phyloP scores from a whole-genome alignment of 2,888 invertebrate genomes.

The Ecdyonurus torrentis region DNA sequence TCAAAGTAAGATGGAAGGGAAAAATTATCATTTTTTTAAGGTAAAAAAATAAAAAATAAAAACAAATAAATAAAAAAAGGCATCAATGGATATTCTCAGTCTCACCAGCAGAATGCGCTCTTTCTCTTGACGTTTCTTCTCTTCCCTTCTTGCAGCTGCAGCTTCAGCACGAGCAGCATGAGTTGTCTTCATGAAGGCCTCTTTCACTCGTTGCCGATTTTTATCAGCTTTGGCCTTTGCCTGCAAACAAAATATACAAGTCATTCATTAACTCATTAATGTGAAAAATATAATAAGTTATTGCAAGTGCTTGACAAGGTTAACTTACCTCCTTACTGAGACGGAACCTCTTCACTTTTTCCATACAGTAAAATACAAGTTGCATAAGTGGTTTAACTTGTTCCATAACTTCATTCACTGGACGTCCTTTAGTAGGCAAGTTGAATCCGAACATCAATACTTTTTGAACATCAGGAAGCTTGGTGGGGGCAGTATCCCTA shows the following conservation, averaged over 20 bases:
- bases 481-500: constrained; percentile 45
- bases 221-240: constrained; percentile 84
- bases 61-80: too few relatives aligned
- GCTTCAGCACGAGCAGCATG: constrained; percentile 95
- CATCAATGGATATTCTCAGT: constrained; percentile 7
- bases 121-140: constrained; percentile 83
- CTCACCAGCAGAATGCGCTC: constrained; percentile 67
- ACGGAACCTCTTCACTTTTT: constrained; percentile 72
- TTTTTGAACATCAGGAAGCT: constrained; percentile 62
- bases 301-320: not conserved
- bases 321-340: constrained; percentile 74
- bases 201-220: constrained; percentile 84
- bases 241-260: constrained; percentile 28
- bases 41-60: not conserved
- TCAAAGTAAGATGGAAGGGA: constrained; percentile 5
- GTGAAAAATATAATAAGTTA: not conserved
- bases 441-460: constrained; percentile 72
- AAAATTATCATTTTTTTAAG: not conserved
- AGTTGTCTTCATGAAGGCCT: constrained; percentile 83
- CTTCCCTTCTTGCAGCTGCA: constrained; percentile 83
- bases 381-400: constrained; percentile 64
- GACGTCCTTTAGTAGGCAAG: constrained; percentile 44
- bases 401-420: constrained; percentile 50
- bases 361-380: constrained; percentile 82
- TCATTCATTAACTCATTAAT: not conserved